Conservation (phyloP, 2,888 invertebrate genomes). For the Hipparchia sbordonii region DNA sequence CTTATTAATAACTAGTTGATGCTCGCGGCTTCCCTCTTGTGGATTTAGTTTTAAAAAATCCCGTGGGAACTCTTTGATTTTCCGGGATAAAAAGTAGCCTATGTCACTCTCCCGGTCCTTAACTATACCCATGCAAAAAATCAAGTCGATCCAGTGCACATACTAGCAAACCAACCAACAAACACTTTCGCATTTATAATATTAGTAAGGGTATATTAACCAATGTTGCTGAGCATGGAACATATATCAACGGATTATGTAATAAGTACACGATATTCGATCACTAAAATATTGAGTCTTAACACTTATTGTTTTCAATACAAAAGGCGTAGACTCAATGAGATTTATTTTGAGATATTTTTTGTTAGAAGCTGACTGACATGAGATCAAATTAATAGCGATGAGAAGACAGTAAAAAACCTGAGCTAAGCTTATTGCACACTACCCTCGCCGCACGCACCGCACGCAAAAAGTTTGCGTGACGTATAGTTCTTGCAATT, state of each 20-base stretch:
- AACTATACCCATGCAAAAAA: too few relatives aligned
- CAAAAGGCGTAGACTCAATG: slow-evolving; percentile 11
- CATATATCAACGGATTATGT: slow-evolving; percentile 7
- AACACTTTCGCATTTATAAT: too few relatives aligned
- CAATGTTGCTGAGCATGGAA: slow-evolving; percentile 15
- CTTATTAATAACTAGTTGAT: not conserved
- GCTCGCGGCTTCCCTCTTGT: too few relatives aligned
- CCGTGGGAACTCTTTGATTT: too few relatives aligned
- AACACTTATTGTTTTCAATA: slow-evolving; percentile 22
- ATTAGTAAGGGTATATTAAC: not conserved
- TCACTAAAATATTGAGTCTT: slow-evolving; percentile 13
- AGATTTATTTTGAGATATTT: slow-evolving; percentile 13
- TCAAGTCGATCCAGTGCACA: too few relatives aligned
- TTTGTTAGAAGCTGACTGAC: slow-evolving; percentile 15
- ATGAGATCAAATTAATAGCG: slow-evolving; percentile 23
- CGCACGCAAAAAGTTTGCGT: not conserved
- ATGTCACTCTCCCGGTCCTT: too few relatives aligned
- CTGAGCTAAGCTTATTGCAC: not conserved
- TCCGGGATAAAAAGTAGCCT: too few relatives aligned
- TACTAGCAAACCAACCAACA: too few relatives aligned
- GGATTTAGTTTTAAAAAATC: too few relatives aligned
- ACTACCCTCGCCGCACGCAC: not conserved
- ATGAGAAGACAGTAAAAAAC: slow-evolving; percentile 22
- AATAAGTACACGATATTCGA: slow-evolving; percentile 10
- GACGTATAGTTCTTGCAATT: too few relatives aligned